Evolutionary conservation across 2,888 invertebrate species (phyloP), one percentile per base, ranked within the genome.

Genomic region (Geophilus truncorum): DNA sequence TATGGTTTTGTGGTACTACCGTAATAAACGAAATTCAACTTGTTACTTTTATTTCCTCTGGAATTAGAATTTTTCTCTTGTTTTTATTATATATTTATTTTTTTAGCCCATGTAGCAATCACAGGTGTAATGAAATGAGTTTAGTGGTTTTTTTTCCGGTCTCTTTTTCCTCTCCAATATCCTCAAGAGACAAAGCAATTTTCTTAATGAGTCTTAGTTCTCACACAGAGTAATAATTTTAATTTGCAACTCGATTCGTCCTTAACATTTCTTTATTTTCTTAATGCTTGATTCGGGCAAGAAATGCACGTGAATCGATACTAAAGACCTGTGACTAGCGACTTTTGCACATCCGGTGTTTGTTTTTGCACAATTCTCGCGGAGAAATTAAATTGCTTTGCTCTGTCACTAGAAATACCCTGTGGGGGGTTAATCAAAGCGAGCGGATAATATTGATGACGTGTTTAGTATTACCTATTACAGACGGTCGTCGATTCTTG

Each of bases 401-500:
- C 45, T 45, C 45, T 45, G 45, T 45, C 45, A 45, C 45, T 45
- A 45, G 45, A 45, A 45, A 45, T 45, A 45, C 45, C 45, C 3
- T 45, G 18, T 45, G 45, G 45, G 75, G 75, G 30, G 75, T 75
- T 75, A 75, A 75, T 30, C 75, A 30, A 75, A 4, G 75, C 75
- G 75, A 70, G 81, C 81, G 75, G 82, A 82, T 81, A 81, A 45
- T 79, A 82, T 80, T 82, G 76, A 82, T 80, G 80, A 82, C 23
- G 75, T 36, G 77, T 81, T 57, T 82, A 84, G 84, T 84, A 84
- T 82, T 80, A 80, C 80, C 77, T 83, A 80, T 86, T 96, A 87
- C 96, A 97, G 94, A 94, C 94, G 80, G 94, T 97, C 85, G 93
- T 96, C 84, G 95, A 95, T 86, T 92, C 94, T 79, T 98, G 98